A percentile compares a stretch with the other conserved stretches of the same genome.
phyloP scores from a whole-genome alignment of 2,888 invertebrate genomes.

The Eueremaeus valkanovi region DNA sequence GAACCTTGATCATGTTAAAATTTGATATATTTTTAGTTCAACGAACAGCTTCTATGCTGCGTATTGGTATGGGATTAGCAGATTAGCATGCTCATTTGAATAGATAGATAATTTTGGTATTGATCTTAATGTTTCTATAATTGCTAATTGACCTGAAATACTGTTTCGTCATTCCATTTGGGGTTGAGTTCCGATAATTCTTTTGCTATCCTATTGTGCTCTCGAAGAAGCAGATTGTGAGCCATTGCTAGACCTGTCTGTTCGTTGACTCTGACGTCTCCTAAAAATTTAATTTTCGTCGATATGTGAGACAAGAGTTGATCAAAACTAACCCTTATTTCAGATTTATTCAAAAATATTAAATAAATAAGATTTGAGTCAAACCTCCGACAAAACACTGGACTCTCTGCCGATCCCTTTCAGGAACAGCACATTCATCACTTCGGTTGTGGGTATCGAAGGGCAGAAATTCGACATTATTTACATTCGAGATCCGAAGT shows the following conservation, averaged over 20 bases:
- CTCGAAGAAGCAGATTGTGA: conserved; percentile 45
- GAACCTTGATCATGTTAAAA: too few species aligned
- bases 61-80: too few species aligned
- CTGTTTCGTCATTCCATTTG: conserved; percentile 46
- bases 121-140: too few species aligned
- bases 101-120: too few species aligned
- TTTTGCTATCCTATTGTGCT: conserved; percentile 46
- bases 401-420: conserved; percentile 19
- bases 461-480: conserved; percentile 43
- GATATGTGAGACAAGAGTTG: too few species aligned
- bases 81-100: too few species aligned
- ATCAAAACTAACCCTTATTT: not conserved
- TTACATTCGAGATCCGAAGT: conserved; percentile 36
- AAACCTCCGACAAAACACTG: conserved; percentile 42
- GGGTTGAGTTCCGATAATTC: conserved; percentile 44
- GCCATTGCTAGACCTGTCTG: conserved; percentile 45
- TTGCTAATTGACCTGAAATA: too few species aligned
- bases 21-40: too few species aligned
- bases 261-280: conserved; percentile 47
- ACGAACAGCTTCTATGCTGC: too few species aligned
- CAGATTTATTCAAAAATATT: not conserved
- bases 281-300: conserved; percentile 37
- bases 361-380: too few species aligned
- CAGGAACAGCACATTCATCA: conserved; percentile 44
- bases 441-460: conserved; percentile 43